Conservation (phyloP, 2,888 invertebrate genomes). For the Malachius bipustulatus region DNA sequence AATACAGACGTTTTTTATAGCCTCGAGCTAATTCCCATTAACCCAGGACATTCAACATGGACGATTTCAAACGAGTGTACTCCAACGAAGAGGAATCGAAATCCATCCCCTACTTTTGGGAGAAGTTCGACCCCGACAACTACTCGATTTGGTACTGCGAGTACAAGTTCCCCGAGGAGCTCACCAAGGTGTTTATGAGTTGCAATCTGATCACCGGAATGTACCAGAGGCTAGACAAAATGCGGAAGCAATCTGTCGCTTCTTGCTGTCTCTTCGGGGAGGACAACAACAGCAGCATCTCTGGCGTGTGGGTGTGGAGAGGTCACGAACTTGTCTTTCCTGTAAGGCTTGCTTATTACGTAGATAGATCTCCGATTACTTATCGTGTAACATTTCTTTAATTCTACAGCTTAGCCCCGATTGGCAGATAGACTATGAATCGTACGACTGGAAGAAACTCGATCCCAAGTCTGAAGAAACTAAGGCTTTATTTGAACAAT, state of each 20-base stretch:
- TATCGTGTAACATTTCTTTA: slow-evolving; percentile 3
- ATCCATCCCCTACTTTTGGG: slow-evolving; percentile 96
- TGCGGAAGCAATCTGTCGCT: slow-evolving; percentile 93
- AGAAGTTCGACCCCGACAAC: slow-evolving; percentile 91
- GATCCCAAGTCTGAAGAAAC: slow-evolving; percentile 70
- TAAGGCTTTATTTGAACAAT: slow-evolving; percentile 76
- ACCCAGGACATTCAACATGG: slow-evolving; percentile 76
- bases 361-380: neutral
- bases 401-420: slow-evolving; percentile 64
- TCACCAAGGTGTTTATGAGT: slow-evolving; percentile 91
- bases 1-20: slow-evolving; percentile 1
- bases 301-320: slow-evolving; percentile 97
- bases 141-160: slow-evolving; percentile 97
- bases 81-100: slow-evolving; percentile 90
- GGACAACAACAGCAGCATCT: slow-evolving; percentile 85
- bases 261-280: slow-evolving; percentile 88
- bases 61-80: slow-evolving; percentile 94
- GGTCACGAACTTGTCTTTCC: slow-evolving; percentile 87
- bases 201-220: slow-evolving; percentile 96
- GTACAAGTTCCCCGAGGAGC: slow-evolving; percentile 91
- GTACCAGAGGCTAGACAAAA: slow-evolving; percentile 96
- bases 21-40: neutral
- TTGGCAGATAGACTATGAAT: slow-evolving; percentile 96
- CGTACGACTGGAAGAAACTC: slow-evolving; percentile 90
- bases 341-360: slow-evolving; percentile 42